A percentile compares a stretch with the other conserved stretches of the same genome.
phyloP scores from a whole-genome alignment of 2,797 vertebrate genomes.

The Zenarchopterus dispar region DNA sequence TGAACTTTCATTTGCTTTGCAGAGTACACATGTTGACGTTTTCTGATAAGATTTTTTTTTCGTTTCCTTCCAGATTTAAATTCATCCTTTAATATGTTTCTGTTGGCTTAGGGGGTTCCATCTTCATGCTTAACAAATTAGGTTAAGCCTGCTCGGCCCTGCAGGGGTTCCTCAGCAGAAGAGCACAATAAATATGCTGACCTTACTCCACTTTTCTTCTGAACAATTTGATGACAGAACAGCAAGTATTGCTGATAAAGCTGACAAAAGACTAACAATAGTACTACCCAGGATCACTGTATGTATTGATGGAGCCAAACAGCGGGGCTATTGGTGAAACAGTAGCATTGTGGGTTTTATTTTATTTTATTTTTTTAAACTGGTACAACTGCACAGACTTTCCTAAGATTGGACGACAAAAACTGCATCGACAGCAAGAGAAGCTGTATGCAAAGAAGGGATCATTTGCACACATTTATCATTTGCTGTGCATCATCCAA shows the following conservation, averaged over 20 bases:
- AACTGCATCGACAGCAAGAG: not conserved
- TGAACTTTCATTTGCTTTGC: too few relatives aligned
- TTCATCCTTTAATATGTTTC: constrained; percentile 21
- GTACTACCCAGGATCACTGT: constrained; percentile 7
- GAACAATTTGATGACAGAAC: constrained; percentile 3
- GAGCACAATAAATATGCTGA: constrained; percentile 16
- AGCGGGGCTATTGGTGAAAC: too few relatives aligned
- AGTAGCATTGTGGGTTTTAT: too few relatives aligned
- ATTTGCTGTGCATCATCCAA: not conserved
- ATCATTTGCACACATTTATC: not conserved
- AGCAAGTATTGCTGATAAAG: not conserved
- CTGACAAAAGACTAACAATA: not conserved
- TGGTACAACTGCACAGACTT: too few relatives aligned
- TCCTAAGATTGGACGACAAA: not conserved
- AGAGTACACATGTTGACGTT: too few relatives aligned
- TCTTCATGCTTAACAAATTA: constrained; percentile 24
- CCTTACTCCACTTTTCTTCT: constrained; percentile 9
- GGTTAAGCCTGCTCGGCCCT: constrained; percentile 15
- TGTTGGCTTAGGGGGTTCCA: not conserved
- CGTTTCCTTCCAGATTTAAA: not conserved
- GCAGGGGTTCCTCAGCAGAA: constrained; percentile 13
- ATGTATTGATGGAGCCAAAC: not conserved
- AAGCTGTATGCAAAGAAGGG: not conserved
- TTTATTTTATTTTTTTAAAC: too few relatives aligned
- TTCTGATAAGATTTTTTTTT: not conserved